Percentiles rank a stretch among this genome's conserved stretches.
Evolutionary conservation across 2,113 vertebrate species (phyloP).

Genomic region (Corydoras maculifer): DNA sequence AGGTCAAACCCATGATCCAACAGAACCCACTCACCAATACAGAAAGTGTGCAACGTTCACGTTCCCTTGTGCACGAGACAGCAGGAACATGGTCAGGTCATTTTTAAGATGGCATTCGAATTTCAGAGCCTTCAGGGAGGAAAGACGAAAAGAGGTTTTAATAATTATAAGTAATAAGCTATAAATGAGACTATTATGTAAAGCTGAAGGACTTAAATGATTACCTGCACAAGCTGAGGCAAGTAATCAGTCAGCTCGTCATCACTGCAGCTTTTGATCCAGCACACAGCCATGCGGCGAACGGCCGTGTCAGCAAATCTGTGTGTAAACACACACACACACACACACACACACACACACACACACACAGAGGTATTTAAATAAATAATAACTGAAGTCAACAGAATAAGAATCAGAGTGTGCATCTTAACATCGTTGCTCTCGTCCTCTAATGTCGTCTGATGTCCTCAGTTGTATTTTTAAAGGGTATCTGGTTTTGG

Average conservation of each 20-base stretch:
- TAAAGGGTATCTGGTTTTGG: too few relatives aligned
- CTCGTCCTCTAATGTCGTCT: too few relatives aligned
- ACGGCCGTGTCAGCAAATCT: constrained; percentile 95
- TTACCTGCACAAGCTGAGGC: constrained; percentile 93
- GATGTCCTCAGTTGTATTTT: too few relatives aligned
- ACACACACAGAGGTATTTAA: too few relatives aligned
- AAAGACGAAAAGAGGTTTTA: constrained; percentile 3
- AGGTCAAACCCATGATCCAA: not conserved
- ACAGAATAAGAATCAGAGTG: too few relatives aligned
- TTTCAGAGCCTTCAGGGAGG: constrained; percentile 77
- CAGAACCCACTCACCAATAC: constrained; percentile 77
- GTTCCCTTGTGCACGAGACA: constrained; percentile 85
- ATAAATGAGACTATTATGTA: not conserved
- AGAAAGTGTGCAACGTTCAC: constrained; percentile 85
- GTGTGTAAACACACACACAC: constrained; percentile 44
- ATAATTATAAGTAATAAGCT: too few relatives aligned
- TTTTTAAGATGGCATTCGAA: constrained; percentile 90
- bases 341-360: not conserved
- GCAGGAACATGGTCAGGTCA: constrained; percentile 80
- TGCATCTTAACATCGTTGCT: too few relatives aligned
- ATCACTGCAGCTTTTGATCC: constrained; percentile 85
- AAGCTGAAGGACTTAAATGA: not conserved
- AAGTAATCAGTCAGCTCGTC: constrained; percentile 90
- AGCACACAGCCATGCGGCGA: constrained; percentile 77
- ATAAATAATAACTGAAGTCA: too few relatives aligned